Base-by-base conservation (phyloP, 2,888 invertebrate genomes). In the Caenorhabditis sp. region DNA sequence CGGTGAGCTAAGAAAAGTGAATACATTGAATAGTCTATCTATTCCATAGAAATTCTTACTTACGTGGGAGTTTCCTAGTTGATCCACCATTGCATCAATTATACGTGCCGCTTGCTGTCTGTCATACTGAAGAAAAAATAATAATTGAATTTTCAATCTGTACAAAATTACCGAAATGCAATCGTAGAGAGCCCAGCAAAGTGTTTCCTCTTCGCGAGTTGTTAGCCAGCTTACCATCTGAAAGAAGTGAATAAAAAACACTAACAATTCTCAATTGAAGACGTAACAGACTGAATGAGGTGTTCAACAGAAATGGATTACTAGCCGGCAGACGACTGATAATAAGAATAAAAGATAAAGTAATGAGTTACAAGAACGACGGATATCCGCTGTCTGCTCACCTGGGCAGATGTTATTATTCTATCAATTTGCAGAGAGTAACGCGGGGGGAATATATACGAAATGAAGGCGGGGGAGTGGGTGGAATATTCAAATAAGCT, bases 21-120 rank as follows among this genome's bases (percentile, higher is more conserved):
- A n/a, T n/a, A n/a, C n/a, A n/a, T n/a, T n/a, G n/a, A n/a, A n/a
- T n/a, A n/a, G n/a, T n/a, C n/a, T n/a, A n/a, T n/a, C n/a, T n/a
- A n/a, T n/a, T n/a, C n/a, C n/a, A n/a, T n/a, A n/a, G n/a, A n/a
- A n/a, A n/a, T n/a, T n/a, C n/a, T n/a, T n/a, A n/a, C 65, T 20
- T 18, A 74, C 74, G 51, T 60, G 58, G 20, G 47, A 65, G 51
- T 60, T 74, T 3, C 51, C 32, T 20, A 67, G 20, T 13, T 74
- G 74, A 0, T 74, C 65, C 26, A 58, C 50, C 65, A 74, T 60
- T 22, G 65, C 74, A 15, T 74, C 65, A 15, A 74, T 37, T 60
- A 74, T 74, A 26, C 56, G 67, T 0, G 65, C 74, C n/a, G 65
- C 74, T 32, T 74, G 65, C 3, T 51, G 58, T 15, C 74, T 35